phyloP scores from a whole-genome alignment of 64 coral and sea anemone species.

The Actinia tenebrosa region DNA sequence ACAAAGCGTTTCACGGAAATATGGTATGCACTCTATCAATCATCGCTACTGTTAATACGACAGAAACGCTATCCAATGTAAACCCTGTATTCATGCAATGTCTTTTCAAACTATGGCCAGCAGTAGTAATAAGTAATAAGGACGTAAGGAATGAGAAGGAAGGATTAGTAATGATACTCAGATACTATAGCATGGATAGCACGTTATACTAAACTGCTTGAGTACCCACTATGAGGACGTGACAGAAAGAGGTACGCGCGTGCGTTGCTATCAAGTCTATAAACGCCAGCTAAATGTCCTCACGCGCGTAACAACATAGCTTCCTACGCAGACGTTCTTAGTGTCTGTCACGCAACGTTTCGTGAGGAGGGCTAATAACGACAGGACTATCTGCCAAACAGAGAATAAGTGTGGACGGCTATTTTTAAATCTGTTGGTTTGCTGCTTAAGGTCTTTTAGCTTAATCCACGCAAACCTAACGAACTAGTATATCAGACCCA shows the following conservation, averaged over 20 bases:
- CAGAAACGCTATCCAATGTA: background rate
- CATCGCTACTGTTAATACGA: background rate
- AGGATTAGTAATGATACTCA: too few relatives aligned
- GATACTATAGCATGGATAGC: too few relatives aligned
- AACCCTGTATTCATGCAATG: background rate
- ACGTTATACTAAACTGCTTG: background rate
- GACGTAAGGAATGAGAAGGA: too few relatives aligned
- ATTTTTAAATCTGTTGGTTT: background rate
- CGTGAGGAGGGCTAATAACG: background rate
- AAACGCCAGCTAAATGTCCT: background rate
- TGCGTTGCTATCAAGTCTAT: background rate
- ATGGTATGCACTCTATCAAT: background rate
- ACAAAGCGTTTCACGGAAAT: too few relatives aligned
- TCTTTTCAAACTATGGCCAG: background rate
- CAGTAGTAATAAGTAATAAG: too few relatives aligned
- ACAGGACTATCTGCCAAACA: background rate
- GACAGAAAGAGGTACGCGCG: background rate
- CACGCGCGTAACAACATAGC: background rate
- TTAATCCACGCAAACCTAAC: too few relatives aligned
- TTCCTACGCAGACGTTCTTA: too few relatives aligned
- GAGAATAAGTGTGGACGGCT: background rate
- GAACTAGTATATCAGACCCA: too few relatives aligned
- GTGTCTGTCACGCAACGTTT: too few relatives aligned
- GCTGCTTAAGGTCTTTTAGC: background rate
- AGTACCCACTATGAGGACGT: background rate